Base-by-base conservation (phyloP, 2,113 vertebrate species). In the Amazona guildingii region DNA sequence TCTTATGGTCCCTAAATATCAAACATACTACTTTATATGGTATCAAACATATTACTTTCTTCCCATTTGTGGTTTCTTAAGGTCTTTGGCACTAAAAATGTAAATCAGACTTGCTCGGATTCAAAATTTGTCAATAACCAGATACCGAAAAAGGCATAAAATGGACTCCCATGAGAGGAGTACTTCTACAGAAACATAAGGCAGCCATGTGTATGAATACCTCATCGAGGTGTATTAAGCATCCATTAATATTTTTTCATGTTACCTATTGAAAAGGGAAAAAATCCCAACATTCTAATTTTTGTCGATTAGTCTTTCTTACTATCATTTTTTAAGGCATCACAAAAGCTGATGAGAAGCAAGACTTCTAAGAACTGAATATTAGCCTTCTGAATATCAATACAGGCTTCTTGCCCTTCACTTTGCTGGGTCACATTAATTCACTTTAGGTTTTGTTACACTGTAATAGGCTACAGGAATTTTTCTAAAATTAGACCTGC, bases 181-280 rank as follows among this genome's bases (percentile, higher is more conserved):
- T 37, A 37, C 37, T 37, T 37, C 37, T 37, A 37, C 37, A 37
- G 37, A 37, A 37, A 37, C 81, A 62, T 57, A 67, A n/a, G n/a
- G 85, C 11, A 39, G 57, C 76, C 35, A 44, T 31, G n/a, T 82
- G 73, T 96, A 31, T 85, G 43, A 76, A n/a, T 88, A 86, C 8
- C 85, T 94, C 20, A 63, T 68, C 59, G 61, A 88, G 52, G 82
- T 94, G 21, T 33, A 83, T 75, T 33, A 90, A 39, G 57, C 82
- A 88, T 81, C 86, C 95, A 62, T 68, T 93, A 88, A 91, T 67
- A 77, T 94, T 94, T 87, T 95, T 92, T 92, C 46, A 28, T 43
- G 8, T 78, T 76, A 75, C 2, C 13, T 92, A 95, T 90, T 57
- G 55, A 57, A 57, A 57, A 57, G 33, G 20, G n/a, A 57, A 57